These are phyloP conservation scores for Ageneiosus marmoratus DNA, from an alignment of 2,113 vertebrate species.

Conservation along the genomic window DNA sequence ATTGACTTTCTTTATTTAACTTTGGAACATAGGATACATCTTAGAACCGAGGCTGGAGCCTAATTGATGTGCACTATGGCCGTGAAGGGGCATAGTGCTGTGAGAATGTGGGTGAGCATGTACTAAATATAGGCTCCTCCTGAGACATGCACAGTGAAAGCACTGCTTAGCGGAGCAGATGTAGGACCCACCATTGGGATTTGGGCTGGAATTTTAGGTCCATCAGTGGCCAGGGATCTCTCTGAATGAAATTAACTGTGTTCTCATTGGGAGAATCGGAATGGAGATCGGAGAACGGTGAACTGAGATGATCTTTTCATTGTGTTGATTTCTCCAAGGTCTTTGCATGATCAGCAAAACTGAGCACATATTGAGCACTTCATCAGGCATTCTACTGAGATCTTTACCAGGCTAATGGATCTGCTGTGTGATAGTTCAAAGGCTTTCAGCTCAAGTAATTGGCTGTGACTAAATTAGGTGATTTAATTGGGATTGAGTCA, in stretches of 20 bases:
- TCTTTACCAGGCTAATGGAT: not conserved
- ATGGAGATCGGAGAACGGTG: constrained; percentile 1
- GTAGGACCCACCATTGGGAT: constrained; percentile 24
- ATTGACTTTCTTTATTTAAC: constrained; percentile 44
- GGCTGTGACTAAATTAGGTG: not conserved
- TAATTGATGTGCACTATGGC: constrained; percentile 27
- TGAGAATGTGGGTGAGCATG: constrained; percentile 35
- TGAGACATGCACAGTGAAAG: constrained; percentile 9
- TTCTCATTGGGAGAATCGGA: constrained; percentile 20
- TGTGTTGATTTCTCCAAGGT: not conserved
- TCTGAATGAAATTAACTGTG: not conserved
- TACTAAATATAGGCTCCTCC: constrained; percentile 27
- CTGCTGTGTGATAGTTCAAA: not conserved
- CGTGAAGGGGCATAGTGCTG: constrained; percentile 30
- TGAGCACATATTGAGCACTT: not conserved
- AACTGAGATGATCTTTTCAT: constrained; percentile 1
- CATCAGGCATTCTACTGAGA: not conserved
- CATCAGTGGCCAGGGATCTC: constrained; percentile 14
- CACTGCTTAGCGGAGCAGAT: constrained; percentile 17
- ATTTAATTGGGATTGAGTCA: not conserved
- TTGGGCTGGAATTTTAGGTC: constrained; percentile 3
- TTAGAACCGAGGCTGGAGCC: constrained; percentile 21
- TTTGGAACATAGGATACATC: constrained; percentile 18
- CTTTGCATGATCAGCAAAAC: constrained; percentile 12
- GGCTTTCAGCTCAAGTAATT: not conserved